A percentile compares a stretch with the other conserved stretches of the same genome.
Conservation (phyloP, 2,113 vertebrate genomes). For the Ciconia boyciana region DNA sequence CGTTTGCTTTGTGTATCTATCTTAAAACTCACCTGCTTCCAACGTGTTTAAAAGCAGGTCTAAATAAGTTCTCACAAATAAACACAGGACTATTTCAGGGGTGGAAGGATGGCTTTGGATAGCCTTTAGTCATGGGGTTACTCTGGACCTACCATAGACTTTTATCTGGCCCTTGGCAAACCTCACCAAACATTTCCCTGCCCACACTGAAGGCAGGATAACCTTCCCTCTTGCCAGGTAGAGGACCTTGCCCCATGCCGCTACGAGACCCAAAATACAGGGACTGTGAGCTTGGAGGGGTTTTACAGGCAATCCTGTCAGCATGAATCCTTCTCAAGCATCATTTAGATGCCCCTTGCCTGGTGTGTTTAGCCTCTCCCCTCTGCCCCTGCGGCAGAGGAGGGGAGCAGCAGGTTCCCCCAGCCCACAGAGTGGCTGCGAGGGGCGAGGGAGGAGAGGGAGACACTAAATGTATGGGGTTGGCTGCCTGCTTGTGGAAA, state of each 20-base stretch:
- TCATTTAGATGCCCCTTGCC: accelerated
- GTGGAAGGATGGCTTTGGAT: neutral
- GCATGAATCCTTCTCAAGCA: neutral
- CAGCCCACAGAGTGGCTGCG: neutral
- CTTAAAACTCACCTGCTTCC: neutral
- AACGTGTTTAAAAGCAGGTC: neutral
- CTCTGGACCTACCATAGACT: neutral
- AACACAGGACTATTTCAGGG: neutral
- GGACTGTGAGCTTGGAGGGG: neutral
- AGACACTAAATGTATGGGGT: accelerated
- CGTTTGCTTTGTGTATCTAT: neutral
- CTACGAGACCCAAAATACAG: neutral
- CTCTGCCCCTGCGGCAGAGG: neutral
- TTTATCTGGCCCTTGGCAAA: neutral
- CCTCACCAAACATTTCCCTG: accelerated
- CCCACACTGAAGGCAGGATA: neutral
- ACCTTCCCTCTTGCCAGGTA: neutral
- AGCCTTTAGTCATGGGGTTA: neutral
- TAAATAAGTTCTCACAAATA: neutral
- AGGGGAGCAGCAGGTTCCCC: neutral
- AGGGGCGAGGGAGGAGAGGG: accelerated
- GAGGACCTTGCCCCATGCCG: neutral
- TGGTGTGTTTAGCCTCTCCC: neutral
- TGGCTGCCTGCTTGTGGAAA: neutral
- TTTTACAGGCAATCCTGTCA: neutral